Evolutionary conservation across 2,888 invertebrate species (phyloP).

Genomic region (Aradus depressus): DNA sequence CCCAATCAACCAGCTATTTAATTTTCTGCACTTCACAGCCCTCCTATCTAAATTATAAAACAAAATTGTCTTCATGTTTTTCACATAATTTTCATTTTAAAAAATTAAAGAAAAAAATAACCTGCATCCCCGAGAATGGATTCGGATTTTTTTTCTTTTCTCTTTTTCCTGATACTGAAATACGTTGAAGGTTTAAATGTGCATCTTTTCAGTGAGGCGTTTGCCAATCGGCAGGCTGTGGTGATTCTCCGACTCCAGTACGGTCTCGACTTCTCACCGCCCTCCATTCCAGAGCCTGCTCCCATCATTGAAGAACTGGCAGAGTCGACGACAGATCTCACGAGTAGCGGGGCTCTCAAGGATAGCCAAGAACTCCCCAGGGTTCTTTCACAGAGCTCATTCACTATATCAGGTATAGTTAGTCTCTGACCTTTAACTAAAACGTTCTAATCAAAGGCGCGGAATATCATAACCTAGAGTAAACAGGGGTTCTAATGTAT

Average conservation of each 20-base stretch:
- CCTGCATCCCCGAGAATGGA: too few species aligned
- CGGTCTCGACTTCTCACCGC: slow-evolving; percentile 63
- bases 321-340: slow-evolving; percentile 24
- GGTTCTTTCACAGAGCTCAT: slow-evolving; percentile 28
- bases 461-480: too few species aligned
- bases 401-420: slow-evolving; percentile 28
- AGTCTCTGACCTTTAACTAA: too few species aligned
- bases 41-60: too few species aligned
- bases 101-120: too few species aligned
- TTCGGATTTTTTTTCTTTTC: not conserved
- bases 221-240: slow-evolving; percentile 83
- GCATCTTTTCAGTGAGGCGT: slow-evolving; percentile 60
- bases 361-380: slow-evolving; percentile 16
- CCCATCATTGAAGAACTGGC: slow-evolving; percentile 23
- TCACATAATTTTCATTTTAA: not conserved
- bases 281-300: slow-evolving; percentile 1
- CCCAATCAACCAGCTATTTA: too few species aligned
- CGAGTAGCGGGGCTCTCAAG: slow-evolving; percentile 2
- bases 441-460: too few species aligned
- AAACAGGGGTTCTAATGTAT: too few species aligned
- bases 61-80: not conserved
- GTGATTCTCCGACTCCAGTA: slow-evolving; percentile 75
- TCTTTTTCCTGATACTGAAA: not conserved
- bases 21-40: too few species aligned
- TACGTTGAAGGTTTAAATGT: too few species aligned